Percentiles rank a stretch among this genome's conserved stretches.
Conservation (phyloP, 2,797 vertebrate species). For the Choloepus didactylus region DNA sequence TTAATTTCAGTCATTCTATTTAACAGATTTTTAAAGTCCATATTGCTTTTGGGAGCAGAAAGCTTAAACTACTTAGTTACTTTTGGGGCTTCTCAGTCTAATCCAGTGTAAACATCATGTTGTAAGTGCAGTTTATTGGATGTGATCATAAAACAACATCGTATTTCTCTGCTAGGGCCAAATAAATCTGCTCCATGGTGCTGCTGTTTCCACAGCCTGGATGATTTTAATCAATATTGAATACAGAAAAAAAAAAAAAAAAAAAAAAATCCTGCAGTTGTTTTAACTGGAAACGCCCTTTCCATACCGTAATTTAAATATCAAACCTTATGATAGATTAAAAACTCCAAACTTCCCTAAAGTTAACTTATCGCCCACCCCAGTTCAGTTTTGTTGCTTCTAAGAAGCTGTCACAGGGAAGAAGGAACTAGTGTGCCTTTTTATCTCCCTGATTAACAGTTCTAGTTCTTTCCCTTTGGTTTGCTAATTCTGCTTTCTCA, state of each 20-base stretch:
- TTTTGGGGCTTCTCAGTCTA: background rate
- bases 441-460: background rate
- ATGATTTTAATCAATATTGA: background rate
- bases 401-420: background rate
- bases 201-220: too few relatives aligned
- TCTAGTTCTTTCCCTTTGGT: background rate
- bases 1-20: background rate
- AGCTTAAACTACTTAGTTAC: background rate
- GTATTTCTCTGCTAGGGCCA: background rate
- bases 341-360: background rate
- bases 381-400: background rate
- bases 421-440: background rate
- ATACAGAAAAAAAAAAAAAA: background rate
- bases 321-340: background rate
- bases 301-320: background rate
- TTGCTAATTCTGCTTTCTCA: background rate
- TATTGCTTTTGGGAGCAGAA: background rate
- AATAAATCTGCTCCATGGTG: background rate
- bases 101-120: background rate
- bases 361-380: background rate
- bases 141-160: background rate
- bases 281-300: background rate
- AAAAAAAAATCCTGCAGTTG: background rate
- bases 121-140: background rate
- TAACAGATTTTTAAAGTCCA: background rate